phyloP scores from a whole-genome alignment of 1,140 invertebrate species.

The Dinothrombium tinctorium region DNA sequence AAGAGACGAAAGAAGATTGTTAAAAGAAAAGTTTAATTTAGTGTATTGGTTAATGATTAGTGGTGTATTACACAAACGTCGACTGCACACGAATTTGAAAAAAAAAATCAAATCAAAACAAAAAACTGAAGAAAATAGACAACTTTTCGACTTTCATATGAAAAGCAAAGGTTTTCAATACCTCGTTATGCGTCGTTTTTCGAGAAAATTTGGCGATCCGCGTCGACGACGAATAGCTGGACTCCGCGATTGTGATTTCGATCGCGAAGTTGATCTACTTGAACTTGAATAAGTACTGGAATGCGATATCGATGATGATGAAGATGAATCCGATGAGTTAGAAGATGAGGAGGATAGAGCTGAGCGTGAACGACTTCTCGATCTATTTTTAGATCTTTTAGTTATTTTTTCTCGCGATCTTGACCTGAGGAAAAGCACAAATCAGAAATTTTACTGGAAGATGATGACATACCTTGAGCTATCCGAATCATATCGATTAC shows the following conservation, averaged over 20 bases:
- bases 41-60: no score
- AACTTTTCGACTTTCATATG: no score
- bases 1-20: no score
- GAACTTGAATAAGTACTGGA: background rate
- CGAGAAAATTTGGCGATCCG: constrained; percentile 69
- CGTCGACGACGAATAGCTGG: constrained; percentile 56
- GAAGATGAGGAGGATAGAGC: constrained; percentile 11
- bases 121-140: no score
- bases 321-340: constrained; percentile 11
- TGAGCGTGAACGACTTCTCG: constrained; percentile 12
- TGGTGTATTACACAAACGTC: no score
- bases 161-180: no score
- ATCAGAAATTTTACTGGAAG: background rate
- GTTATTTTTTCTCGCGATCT: background rate
- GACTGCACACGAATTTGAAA: no score
- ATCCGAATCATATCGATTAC: background rate
- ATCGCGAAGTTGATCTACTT: background rate
- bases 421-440: no score
- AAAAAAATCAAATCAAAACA: no score
- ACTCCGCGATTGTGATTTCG: constrained; percentile 17
- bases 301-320: constrained; percentile 9
- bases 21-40: no score
- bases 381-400: constrained; percentile 2
- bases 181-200: constrained; percentile 70
- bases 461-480: background rate